Evolutionary conservation across 2,113 vertebrate species (phyloP).

Genomic region (Gambusia holbrooki): DNA sequence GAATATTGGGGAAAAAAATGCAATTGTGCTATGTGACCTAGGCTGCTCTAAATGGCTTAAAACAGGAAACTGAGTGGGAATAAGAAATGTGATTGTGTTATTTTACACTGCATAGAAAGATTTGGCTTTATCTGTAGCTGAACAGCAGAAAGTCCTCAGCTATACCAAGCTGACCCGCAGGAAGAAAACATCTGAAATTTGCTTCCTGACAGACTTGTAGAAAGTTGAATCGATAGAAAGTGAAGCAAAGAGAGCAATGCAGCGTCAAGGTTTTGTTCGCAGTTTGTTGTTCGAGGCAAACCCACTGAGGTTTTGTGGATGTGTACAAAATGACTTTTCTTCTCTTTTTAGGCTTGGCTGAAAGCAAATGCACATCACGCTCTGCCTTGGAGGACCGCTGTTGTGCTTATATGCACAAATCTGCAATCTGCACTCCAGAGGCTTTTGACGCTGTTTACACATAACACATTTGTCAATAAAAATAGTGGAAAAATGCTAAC

Average conservation of each 20-base stretch:
- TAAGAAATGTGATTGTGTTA: too few species aligned
- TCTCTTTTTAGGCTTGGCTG: not conserved
- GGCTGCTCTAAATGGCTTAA: too few species aligned
- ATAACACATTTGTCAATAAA: slow-evolving; percentile 1
- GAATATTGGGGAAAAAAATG: too few species aligned
- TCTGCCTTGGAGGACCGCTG: not conserved
- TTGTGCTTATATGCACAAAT: slow-evolving; percentile 2
- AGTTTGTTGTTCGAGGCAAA: not conserved
- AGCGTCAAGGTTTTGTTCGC: not conserved
- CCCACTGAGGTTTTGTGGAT: not conserved
- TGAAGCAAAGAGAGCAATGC: slow-evolving; percentile 1
- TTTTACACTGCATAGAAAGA: too few species aligned
- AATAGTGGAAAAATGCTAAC: not conserved
- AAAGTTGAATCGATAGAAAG: not conserved
- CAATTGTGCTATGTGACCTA: too few species aligned
- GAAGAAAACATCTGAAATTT: not conserved
- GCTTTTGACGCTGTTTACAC: not conserved
- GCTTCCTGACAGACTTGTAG: not conserved
- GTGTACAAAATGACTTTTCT: not conserved
- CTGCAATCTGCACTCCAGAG: not conserved
- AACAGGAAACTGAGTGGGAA: too few species aligned
- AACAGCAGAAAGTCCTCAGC: not conserved
- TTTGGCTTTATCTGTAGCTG: not conserved
- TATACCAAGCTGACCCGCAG: not conserved
- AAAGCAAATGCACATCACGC: slow-evolving; percentile 1